Conservation (phyloP, 2,888 invertebrate species). For the Pyrgus malvae region DNA sequence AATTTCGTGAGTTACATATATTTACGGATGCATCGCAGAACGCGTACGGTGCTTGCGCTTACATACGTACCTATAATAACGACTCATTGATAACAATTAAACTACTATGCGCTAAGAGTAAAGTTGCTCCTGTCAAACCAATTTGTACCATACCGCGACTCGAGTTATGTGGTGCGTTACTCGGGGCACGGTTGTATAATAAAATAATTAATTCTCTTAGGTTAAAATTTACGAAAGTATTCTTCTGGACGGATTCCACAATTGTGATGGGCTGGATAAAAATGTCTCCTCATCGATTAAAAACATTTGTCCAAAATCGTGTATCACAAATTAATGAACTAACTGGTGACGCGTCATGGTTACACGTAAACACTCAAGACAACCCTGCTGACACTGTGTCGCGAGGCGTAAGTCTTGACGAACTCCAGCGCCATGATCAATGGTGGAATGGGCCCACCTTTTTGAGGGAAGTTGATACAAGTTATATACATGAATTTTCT, state of each 20-base stretch:
- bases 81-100: neutral
- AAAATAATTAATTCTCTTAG: neutral
- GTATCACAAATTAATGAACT: constrained; percentile 3
- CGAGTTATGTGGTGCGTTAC: neutral
- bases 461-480: neutral
- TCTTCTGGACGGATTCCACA: constrained; percentile 7
- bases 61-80: constrained; percentile 3
- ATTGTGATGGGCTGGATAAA: neutral
- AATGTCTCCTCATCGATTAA: neutral
- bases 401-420: neutral
- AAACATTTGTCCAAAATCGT: constrained; percentile 5
- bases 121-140: neutral
- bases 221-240: neutral
- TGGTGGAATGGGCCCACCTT: constrained; percentile 3
- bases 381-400: constrained; percentile 5
- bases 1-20: neutral
- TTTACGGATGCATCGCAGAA: constrained; percentile 12
- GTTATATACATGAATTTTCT: too few relatives aligned
- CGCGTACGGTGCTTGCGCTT: constrained; percentile 28
- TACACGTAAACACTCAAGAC: neutral
- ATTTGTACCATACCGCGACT: neutral
- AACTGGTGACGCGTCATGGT: neutral
- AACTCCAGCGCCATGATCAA: neutral
- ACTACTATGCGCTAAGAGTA: neutral
- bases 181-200: neutral